Conservation (phyloP, 2,113 vertebrate species). For the Alectura lathami region DNA sequence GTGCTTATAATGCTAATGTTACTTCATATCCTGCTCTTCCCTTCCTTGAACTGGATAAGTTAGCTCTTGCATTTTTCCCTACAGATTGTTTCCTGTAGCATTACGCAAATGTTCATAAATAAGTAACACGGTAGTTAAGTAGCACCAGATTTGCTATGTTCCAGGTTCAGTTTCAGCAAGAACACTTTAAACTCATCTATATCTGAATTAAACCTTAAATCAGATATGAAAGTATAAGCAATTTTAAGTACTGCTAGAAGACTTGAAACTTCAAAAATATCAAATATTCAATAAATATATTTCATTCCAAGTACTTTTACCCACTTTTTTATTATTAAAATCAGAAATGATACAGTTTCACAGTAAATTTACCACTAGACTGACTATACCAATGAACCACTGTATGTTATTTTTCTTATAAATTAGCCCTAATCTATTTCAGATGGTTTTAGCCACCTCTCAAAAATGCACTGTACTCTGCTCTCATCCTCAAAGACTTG, state of each 20-base stretch:
- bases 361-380: background rate
- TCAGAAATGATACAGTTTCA: background rate
- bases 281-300: background rate
- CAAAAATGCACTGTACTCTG: background rate
- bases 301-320: background rate
- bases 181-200: background rate
- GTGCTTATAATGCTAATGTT: background rate
- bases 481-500: background rate
- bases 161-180: background rate
- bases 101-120: background rate
- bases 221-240: background rate
- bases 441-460: background rate
- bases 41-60: background rate
- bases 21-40: background rate
- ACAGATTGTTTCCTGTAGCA: background rate
- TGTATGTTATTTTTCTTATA: background rate
- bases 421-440: background rate
- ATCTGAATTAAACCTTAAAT: background rate
- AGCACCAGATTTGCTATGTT: background rate
- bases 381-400: background rate
- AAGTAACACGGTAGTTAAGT: fast-evolving
- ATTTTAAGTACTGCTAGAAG: background rate
- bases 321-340: background rate
- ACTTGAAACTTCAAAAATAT: background rate
- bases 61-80: background rate